Conservation (phyloP, 2,888 invertebrate genomes). For the Ptycholaimellus sp. region DNA sequence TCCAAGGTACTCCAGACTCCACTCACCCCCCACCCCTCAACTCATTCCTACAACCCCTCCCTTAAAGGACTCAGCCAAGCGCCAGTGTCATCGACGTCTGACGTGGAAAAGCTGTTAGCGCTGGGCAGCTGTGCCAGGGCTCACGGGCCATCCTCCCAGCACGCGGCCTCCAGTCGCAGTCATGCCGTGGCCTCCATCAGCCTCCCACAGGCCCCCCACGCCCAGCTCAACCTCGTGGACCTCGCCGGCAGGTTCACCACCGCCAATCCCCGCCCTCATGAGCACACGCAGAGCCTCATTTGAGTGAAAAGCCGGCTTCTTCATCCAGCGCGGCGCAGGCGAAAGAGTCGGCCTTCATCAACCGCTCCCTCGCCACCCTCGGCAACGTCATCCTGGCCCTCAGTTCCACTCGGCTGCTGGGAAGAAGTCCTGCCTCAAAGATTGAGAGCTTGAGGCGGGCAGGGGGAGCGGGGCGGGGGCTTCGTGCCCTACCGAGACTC, state of each 20-base stretch:
- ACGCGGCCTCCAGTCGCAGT: constrained; percentile 66
- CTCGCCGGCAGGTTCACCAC: constrained; percentile 65
- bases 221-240: constrained; percentile 68
- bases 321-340: constrained; percentile 69
- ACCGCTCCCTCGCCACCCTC: constrained; percentile 62
- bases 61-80: constrained; percentile 3
- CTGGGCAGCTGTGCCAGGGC: constrained; percentile 38
- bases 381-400: constrained; percentile 64
- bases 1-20: too few species aligned
- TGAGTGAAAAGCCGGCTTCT: constrained; percentile 58
- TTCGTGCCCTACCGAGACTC: constrained; percentile 54
- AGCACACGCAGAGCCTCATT: constrained; percentile 5
- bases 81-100: not conserved
- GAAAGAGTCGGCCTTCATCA: constrained; percentile 68
- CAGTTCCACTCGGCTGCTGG: too few species aligned
- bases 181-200: constrained; percentile 74
- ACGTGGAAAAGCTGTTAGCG: not conserved
- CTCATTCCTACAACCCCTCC: too few species aligned
- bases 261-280: too few species aligned
- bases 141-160: constrained; percentile 70
- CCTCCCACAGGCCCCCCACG: too few species aligned
- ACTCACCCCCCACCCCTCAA: too few species aligned
- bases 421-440: too few species aligned
- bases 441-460: too few species aligned
- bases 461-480: too few species aligned